Evolutionary conservation across 1,140 invertebrate species (phyloP).

Genomic region (Eumaeus atala): DNA sequence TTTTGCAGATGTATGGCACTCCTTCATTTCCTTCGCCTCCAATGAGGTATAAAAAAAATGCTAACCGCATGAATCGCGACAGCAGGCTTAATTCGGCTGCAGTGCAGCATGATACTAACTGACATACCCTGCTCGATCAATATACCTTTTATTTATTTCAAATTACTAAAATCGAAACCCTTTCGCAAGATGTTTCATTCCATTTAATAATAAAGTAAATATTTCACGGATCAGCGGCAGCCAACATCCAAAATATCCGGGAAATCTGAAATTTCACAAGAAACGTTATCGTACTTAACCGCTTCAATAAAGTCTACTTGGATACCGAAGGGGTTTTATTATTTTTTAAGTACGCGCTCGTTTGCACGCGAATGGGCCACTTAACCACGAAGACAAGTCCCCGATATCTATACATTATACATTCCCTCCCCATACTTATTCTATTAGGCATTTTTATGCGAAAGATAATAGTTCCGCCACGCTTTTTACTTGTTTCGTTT

Average conservation of each 20-base stretch:
- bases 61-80: too few relatives aligned
- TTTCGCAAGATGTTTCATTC: too few relatives aligned
- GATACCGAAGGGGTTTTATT: conserved; percentile 63
- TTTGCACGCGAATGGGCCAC: conserved; percentile 75
- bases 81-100: too few relatives aligned
- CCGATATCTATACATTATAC: conserved; percentile 32
- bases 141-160: too few relatives aligned
- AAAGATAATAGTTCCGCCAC: conserved; percentile 63
- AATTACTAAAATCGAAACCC: too few relatives aligned
- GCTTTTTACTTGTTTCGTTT: conserved; percentile 58
- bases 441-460: conserved; percentile 60
- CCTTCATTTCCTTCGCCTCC: too few relatives aligned
- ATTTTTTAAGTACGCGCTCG: conserved; percentile 72
- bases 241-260: neutral
- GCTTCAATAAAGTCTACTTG: conserved; percentile 20
- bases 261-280: conserved; percentile 10
- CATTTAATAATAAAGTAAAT: too few relatives aligned
- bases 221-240: conserved; percentile 4
- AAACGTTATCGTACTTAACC: conserved; percentile 16
- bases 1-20: too few relatives aligned
- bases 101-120: too few relatives aligned
- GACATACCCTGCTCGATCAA: too few relatives aligned
- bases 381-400: conserved; percentile 69
- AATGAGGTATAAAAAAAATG: too few relatives aligned
- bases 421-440: conserved; percentile 52